Percentiles rank a stretch among this genome's conserved stretches.
phyloP scores from a whole-genome alignment of 2,113 vertebrate species.

The Xyrauchen texanus region DNA sequence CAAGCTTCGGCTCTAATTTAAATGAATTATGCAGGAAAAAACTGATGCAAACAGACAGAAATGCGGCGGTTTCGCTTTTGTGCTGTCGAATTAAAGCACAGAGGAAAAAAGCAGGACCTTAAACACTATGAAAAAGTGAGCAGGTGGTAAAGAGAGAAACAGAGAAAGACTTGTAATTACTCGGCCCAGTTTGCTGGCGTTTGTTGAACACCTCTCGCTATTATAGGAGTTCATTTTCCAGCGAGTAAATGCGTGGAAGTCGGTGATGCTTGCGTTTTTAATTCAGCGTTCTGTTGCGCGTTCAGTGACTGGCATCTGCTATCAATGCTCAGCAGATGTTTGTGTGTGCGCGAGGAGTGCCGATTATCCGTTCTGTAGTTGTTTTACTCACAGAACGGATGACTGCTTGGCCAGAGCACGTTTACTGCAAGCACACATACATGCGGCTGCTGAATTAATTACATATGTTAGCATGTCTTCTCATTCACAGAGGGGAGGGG shows the following conservation, averaged over 20 bases:
- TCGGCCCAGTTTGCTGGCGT: conserved; percentile 63
- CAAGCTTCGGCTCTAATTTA: conserved; percentile 68
- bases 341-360: conserved; percentile 89
- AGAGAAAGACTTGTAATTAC: conserved; percentile 60
- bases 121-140: conserved; percentile 19
- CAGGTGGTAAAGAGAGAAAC: conserved; percentile 21
- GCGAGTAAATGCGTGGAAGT: conserved; percentile 81
- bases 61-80: conserved; percentile 58
- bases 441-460: conserved; percentile 85
- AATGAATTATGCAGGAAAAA: conserved; percentile 77
- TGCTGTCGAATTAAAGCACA: conserved; percentile 22
- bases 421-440: conserved; percentile 81
- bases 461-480: conserved; percentile 98
- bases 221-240: conserved; percentile 72
- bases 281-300: conserved; percentile 82
- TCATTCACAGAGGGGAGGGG: conserved; percentile 85
- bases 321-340: conserved; percentile 99
- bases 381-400: conserved; percentile 99
- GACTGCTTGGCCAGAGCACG: conserved; percentile 99
- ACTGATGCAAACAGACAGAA: conserved; percentile 77
- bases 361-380: conserved; percentile 99
- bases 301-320: conserved; percentile 99
- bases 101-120: conserved; percentile 35
- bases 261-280: conserved; percentile 81
- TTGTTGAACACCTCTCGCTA: conserved; percentile 57